Conservation (phyloP, 2,888 invertebrate genomes). For the Saturnia japonica region DNA sequence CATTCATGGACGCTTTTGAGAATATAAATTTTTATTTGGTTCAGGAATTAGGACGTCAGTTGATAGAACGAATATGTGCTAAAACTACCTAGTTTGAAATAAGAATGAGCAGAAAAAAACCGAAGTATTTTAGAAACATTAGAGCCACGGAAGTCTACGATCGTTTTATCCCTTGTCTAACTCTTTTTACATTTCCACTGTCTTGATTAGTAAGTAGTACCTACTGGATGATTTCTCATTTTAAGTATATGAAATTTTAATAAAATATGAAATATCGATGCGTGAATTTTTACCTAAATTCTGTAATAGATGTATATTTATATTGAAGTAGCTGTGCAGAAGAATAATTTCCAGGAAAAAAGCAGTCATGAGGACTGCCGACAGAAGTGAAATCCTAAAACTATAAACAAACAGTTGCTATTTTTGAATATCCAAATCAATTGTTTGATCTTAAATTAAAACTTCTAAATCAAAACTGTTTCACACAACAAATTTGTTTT, state of each 20-base stretch:
- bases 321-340: background rate
- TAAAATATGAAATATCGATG: background rate
- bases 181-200: too few species aligned
- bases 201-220: background rate
- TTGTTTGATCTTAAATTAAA: too few species aligned
- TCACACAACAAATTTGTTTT: too few species aligned
- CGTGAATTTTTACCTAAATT: background rate
- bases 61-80: background rate
- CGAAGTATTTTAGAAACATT: background rate
- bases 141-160: background rate
- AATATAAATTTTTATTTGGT: slow-evolving; percentile 13
- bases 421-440: too few species aligned
- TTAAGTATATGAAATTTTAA: background rate
- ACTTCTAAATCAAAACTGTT: too few species aligned
- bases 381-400: too few species aligned
- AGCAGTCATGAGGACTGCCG: too few species aligned
- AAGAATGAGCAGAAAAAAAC: background rate
- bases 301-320: background rate
- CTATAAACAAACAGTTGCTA: too few species aligned
- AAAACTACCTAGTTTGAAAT: background rate
- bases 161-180: background rate
- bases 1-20: slow-evolving; percentile 15
- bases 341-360: background rate
- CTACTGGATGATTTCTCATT: background rate
- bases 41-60: background rate